Percentiles rank a stretch among this genome's conserved stretches.
Conservation (phyloP, 2,888 invertebrate genomes). For the Fragum sueziense region DNA sequence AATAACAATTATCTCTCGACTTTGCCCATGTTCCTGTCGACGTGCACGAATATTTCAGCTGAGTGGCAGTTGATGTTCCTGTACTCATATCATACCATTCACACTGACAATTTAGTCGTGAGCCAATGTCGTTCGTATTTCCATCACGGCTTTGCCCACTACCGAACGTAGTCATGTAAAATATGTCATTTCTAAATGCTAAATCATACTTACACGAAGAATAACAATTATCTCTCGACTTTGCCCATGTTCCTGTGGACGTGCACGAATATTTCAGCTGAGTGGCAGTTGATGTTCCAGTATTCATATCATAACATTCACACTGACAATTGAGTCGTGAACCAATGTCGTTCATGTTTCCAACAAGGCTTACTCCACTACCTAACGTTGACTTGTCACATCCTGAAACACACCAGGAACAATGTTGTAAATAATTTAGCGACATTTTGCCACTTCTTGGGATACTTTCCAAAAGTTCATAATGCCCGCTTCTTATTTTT, state of each 20-base stretch:
- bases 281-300: background rate
- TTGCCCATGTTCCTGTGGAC: background rate
- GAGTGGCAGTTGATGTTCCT: no score
- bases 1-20: background rate
- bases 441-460: no score
- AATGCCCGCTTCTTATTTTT: no score
- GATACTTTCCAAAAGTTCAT: no score
- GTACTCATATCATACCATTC: no score
- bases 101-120: no score
- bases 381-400: background rate
- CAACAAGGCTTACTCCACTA: background rate
- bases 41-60: background rate
- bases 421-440: no score
- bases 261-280: background rate
- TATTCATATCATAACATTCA: background rate
- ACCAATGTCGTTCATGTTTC: background rate
- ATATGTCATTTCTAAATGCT: background rate
- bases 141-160: background rate
- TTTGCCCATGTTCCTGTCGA: background rate
- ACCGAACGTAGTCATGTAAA: background rate
- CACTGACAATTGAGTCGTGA: background rate
- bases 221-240: background rate
- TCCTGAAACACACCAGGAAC: background rate
- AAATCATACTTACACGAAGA: background rate
- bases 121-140: no score